phyloP scores from a whole-genome alignment of 2,888 invertebrate species.

The Clanis bilineata region DNA sequence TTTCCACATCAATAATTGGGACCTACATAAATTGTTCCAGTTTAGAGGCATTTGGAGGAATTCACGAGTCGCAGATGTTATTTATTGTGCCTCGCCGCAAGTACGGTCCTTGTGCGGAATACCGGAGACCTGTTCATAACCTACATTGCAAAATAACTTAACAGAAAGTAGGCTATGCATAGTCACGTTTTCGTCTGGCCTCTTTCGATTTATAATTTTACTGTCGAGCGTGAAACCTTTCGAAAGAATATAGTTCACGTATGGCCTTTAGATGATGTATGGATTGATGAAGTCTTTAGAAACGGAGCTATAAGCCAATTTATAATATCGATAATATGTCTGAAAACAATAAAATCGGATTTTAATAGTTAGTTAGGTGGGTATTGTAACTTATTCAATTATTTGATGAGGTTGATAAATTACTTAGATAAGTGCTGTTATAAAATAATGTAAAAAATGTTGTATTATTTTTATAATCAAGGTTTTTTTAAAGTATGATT shows the following conservation, averaged over 20 bases:
- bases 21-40: conserved; percentile 18
- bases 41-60: conserved; percentile 15
- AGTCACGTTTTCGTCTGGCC: conserved; percentile 35
- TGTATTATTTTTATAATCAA: no score
- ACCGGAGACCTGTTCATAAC: conserved; percentile 8
- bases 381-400: no score
- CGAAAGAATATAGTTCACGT: background rate
- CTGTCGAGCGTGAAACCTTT: background rate
- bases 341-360: no score
- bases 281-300: background rate
- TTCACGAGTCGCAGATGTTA: conserved; percentile 36
- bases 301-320: background rate
- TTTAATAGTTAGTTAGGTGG: no score
- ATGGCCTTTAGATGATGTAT: background rate
- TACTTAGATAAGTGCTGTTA: no score
- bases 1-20: conserved; percentile 14
- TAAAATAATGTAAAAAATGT: no score
- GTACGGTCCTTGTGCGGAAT: conserved; percentile 7
- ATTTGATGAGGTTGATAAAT: no score
- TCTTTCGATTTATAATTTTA: conserved; percentile 5
- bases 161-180: conserved; percentile 36
- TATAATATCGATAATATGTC: no score
- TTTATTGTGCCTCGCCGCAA: conserved; percentile 29
- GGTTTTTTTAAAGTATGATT: no score
- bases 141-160: conserved; percentile 6